Conservation (phyloP, 2,113 vertebrate species). For the Pelusios castaneus region DNA sequence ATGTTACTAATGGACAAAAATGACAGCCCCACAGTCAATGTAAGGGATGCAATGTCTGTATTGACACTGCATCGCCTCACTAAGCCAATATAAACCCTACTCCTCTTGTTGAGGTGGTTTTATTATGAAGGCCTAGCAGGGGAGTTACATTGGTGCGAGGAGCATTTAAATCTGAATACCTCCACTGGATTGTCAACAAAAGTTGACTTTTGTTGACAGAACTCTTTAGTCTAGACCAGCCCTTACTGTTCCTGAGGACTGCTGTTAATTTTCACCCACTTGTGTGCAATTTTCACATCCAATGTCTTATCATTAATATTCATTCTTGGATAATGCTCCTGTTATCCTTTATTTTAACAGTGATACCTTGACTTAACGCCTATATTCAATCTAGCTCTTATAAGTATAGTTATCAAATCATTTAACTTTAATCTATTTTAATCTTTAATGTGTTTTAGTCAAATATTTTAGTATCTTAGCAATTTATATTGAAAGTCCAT, state of each 20-base stretch:
- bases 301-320: not conserved
- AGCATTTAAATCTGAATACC: too few relatives aligned
- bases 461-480: not conserved
- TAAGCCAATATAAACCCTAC: too few relatives aligned
- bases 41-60: too few relatives aligned
- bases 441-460: not conserved
- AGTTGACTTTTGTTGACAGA: too few relatives aligned
- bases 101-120: too few relatives aligned
- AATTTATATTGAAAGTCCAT: not conserved
- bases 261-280: not conserved
- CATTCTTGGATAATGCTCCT: not conserved
- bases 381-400: not conserved
- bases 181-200: too few relatives aligned
- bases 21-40: too few relatives aligned
- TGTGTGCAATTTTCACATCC: not conserved
- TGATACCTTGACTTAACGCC: not conserved
- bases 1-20: too few relatives aligned
- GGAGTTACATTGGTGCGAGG: too few relatives aligned
- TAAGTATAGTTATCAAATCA: not conserved
- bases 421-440: not conserved
- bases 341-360: not conserved
- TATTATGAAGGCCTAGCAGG: too few relatives aligned
- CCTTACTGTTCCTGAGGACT: not conserved
- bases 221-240: too few relatives aligned
- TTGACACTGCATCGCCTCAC: too few relatives aligned